These are phyloP conservation scores for Endomychus coccineus DNA, from an alignment of 2,888 invertebrate species.

Conservation along the genomic window DNA sequence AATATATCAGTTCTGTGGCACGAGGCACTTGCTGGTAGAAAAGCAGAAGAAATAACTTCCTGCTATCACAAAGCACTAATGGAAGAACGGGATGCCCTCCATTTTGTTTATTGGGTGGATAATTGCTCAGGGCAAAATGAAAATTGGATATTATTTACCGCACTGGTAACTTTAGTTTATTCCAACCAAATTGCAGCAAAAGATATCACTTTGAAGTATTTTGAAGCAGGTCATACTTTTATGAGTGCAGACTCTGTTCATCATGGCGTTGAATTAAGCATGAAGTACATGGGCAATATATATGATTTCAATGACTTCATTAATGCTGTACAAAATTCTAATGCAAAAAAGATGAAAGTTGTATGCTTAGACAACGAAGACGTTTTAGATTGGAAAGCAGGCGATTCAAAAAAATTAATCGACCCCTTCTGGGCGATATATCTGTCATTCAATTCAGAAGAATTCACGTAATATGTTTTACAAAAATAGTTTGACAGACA, in stretches of 20 bases:
- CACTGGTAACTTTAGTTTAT: constrained; percentile 19
- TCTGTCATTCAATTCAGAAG: too few relatives aligned
- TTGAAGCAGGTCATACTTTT: constrained; percentile 23
- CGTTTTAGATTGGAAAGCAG: too few relatives aligned
- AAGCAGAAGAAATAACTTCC: constrained; percentile 26
- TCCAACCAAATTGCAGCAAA: constrained; percentile 12
- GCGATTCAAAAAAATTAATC: too few relatives aligned
- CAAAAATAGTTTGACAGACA: too few relatives aligned
- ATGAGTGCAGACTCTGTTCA: constrained; percentile 21
- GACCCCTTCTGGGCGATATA: too few relatives aligned
- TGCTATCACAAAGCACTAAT: constrained; percentile 15
- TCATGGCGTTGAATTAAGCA: constrained; percentile 18
- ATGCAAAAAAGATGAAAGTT: too few relatives aligned
- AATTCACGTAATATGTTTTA: too few relatives aligned
- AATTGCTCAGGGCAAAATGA: constrained; percentile 22
- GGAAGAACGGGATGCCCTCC: constrained; percentile 11
- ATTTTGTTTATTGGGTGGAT: constrained; percentile 19
- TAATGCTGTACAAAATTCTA: constrained; percentile 13
- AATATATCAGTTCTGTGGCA: constrained; percentile 28
- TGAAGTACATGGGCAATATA: constrained; percentile 16
- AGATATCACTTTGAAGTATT: constrained; percentile 17
- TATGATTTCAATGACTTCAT: constrained; percentile 17
- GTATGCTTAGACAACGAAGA: too few relatives aligned
- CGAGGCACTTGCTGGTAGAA: constrained; percentile 31
- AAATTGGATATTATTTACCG: constrained; percentile 19